phyloP scores from a whole-genome alignment of 1,140 invertebrate species.

The Hyles vespertilio region DNA sequence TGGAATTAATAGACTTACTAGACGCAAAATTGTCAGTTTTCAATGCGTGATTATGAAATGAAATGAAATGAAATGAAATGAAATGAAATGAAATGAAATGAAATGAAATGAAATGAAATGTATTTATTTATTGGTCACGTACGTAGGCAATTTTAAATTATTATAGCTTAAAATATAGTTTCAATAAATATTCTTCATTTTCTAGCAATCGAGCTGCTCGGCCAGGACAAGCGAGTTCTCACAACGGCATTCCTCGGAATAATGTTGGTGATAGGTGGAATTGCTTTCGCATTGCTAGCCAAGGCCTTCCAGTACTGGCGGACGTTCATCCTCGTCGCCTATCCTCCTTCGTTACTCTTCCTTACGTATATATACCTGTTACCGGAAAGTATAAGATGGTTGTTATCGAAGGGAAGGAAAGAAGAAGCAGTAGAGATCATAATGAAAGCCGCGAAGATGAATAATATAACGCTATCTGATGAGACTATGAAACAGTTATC shows the following conservation, averaged over 20 bases:
- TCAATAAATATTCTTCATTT: constrained; percentile 13
- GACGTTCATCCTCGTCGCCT: constrained; percentile 57
- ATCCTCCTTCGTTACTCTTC: constrained; percentile 59
- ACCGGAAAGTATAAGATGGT: constrained; percentile 78
- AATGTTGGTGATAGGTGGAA: constrained; percentile 50
- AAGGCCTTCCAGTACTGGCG: constrained; percentile 62
- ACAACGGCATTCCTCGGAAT: constrained; percentile 62
- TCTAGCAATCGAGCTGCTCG: constrained; percentile 59
- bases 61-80: no score
- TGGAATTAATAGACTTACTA: no score
- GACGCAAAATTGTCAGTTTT: no score
- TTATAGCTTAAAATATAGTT: neutral
- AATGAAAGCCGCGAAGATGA: constrained; percentile 80
- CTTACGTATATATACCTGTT: constrained; percentile 56
- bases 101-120: no score
- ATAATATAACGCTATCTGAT: constrained; percentile 78
- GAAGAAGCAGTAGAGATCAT: constrained; percentile 80
- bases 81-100: no score
- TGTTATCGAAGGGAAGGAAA: constrained; percentile 82
- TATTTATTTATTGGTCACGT: no score
- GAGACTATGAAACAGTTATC: constrained; percentile 57
- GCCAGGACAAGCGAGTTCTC: constrained; percentile 56
- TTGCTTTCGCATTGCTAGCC: constrained; percentile 54
- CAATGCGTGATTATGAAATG: no score
- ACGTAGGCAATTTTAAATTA: no score